These are phyloP conservation scores for Tetragonisca angustula DNA, from an alignment of 2,888 invertebrate genomes.

Conservation along the genomic window DNA sequence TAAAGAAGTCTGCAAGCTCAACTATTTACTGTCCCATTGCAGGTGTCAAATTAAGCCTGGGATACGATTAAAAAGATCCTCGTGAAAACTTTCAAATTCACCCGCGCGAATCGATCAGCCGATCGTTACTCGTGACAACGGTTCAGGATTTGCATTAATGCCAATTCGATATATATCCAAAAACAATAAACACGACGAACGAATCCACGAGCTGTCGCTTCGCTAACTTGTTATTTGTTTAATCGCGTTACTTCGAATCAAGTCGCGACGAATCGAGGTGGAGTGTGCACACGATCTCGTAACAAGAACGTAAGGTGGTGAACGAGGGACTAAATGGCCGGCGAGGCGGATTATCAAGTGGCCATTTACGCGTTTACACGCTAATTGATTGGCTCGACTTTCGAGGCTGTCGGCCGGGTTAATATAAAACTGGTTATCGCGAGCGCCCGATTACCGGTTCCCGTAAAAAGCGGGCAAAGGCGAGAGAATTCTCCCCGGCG, in stretches of 20 bases:
- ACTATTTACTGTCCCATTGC: too few relatives aligned
- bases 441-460: conserved; percentile 8
- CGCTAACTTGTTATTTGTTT: neutral
- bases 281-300: conserved; percentile 6
- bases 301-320: conserved; percentile 3
- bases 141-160: too few relatives aligned
- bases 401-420: conserved; percentile 1
- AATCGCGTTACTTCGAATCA: neutral
- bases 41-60: too few relatives aligned
- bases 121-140: too few relatives aligned
- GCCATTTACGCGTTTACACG: conserved; percentile 29
- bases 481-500: too few relatives aligned
- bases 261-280: too few relatives aligned
- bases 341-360: conserved; percentile 5
- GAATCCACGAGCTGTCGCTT: neutral
- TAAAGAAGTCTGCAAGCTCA: too few relatives aligned
- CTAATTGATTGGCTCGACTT: conserved; percentile 21
- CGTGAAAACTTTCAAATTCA: too few relatives aligned
- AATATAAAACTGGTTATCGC: conserved; percentile 21
- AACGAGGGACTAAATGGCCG: neutral
- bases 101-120: too few relatives aligned
- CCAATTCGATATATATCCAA: too few relatives aligned
- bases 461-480: conserved; percentile 6
- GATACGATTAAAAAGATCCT: too few relatives aligned
- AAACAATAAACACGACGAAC: too few relatives aligned